Evolutionary conservation across 2,888 invertebrate species (phyloP).

Genomic region (Drosophila meridionalis): DNA sequence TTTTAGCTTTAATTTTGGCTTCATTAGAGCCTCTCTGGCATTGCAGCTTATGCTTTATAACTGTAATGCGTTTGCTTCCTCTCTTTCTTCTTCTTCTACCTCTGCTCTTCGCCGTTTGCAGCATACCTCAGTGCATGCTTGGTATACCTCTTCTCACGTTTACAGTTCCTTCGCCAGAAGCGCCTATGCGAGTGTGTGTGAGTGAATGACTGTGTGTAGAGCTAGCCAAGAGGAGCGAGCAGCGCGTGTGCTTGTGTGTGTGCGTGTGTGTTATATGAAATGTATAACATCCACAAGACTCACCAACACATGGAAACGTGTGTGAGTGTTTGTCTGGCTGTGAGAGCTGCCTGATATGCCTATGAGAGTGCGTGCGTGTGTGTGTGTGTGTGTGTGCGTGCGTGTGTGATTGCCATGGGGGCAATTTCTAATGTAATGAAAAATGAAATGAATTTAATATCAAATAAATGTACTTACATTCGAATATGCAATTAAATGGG

Average conservation of each 20-base stretch:
- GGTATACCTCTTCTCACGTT: conserved; percentile 5
- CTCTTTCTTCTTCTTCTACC: not conserved
- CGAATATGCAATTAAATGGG: conserved; percentile 49
- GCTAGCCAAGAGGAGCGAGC: conserved; percentile 38
- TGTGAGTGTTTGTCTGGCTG: not conserved
- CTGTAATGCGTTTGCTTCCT: not conserved
- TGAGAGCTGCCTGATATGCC: conserved; percentile 2
- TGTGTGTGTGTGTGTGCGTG: conserved; percentile 17
- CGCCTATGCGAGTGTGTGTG: conserved; percentile 2
- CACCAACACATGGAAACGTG: conserved; percentile 45
- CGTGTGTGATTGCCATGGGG: conserved; percentile 57
- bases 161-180: conserved; percentile 3
- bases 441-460: conserved; percentile 73
- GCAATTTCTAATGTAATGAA: conserved; percentile 66
- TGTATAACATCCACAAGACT: conserved; percentile 66
- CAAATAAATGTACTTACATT: conserved; percentile 60
- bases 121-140: not conserved
- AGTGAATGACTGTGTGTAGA: conserved; percentile 10
- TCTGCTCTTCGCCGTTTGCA: not conserved
- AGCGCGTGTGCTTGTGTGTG: not conserved
- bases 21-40: too few species aligned
- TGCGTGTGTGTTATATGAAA: conserved; percentile 65
- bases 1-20: not conserved
- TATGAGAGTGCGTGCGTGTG: conserved; percentile 8
- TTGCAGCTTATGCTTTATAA: not conserved